These are phyloP conservation scores for Drosophila miranda DNA, from an alignment of 1,140 invertebrate species.

Conservation along the genomic window DNA sequence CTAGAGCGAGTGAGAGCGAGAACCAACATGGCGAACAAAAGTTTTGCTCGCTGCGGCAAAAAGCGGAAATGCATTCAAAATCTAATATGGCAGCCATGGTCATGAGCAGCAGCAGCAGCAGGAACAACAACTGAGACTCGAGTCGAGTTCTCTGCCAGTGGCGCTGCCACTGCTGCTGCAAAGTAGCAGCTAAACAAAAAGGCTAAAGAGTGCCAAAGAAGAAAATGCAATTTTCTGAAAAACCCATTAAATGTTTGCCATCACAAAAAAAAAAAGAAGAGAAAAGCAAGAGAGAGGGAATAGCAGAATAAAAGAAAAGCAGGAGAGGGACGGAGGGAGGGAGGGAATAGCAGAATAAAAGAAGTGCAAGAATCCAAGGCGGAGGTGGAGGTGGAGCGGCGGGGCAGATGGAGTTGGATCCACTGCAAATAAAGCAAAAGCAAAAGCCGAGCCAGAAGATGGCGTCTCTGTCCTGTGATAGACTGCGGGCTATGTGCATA, in stretches of 20 bases:
- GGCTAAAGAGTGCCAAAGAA: conserved; percentile 77
- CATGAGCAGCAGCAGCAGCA: conserved; percentile 66
- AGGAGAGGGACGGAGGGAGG: background rate
- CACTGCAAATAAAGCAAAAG: conserved; percentile 76
- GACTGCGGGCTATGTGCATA: conserved; percentile 45
- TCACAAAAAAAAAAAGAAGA: conserved; percentile 44
- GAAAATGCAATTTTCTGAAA: conserved; percentile 82
- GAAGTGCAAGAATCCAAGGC: conserved; percentile 11
- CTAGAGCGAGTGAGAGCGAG: conserved; percentile 8
- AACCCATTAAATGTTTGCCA: conserved; percentile 81
- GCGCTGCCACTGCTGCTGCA: conserved; percentile 21
- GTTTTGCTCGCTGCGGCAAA: conserved; percentile 76
- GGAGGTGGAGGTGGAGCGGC: conserved; percentile 11
- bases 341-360: conserved; percentile 40
- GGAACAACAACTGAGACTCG: conserved; percentile 19
- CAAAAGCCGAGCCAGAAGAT: conserved; percentile 49
- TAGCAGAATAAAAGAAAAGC: conserved; percentile 31
- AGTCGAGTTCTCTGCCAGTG: background rate
- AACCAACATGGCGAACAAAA: conserved; percentile 74
- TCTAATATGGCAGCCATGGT: conserved; percentile 82
- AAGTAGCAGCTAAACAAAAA: conserved; percentile 77
- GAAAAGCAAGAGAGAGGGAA: conserved; percentile 8
- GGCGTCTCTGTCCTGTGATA: conserved; percentile 47
- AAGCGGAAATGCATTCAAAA: conserved; percentile 82
- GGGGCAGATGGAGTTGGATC: conserved; percentile 28